Conservation (phyloP, 2,888 invertebrate genomes). For the Maniola hyperantus region DNA sequence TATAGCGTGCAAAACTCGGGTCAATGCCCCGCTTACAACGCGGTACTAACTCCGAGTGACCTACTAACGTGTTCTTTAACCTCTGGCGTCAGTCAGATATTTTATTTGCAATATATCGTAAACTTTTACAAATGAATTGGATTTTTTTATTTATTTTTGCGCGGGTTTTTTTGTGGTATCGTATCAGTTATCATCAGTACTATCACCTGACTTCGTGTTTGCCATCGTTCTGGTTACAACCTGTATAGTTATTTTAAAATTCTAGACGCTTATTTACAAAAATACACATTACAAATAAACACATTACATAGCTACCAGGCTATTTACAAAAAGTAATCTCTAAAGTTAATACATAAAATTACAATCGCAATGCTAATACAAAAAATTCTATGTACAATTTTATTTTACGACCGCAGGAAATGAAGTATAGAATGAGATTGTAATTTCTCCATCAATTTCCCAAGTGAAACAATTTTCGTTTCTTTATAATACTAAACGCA, state of each 20-base stretch:
- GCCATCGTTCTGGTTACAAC: no score
- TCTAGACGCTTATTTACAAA: neutral
- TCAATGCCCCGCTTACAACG: no score
- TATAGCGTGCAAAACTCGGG: no score
- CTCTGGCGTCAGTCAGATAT: no score
- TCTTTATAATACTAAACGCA: neutral
- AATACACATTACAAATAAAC: constrained; percentile 5
- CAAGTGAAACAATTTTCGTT: neutral
- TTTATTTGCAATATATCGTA: no score
- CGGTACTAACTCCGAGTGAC: no score
- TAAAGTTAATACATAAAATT: neutral
- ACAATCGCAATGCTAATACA: neutral
- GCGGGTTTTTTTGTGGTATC: no score
- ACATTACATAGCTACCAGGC: neutral
- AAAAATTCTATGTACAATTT: neutral
- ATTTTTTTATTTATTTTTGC: no score
- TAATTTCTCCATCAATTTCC: neutral
- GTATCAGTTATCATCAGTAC: no score
- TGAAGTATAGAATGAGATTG: neutral
- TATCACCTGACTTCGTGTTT: no score
- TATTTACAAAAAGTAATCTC: constrained; percentile 4
- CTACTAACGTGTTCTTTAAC: no score
- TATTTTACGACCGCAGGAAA: neutral
- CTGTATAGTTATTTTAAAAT: neutral
- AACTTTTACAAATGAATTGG: no score